Percentiles rank a stretch among this genome's conserved stretches.
Conservation (phyloP, 2,888 invertebrate species). For the Hydroisotoma schaefferi region DNA sequence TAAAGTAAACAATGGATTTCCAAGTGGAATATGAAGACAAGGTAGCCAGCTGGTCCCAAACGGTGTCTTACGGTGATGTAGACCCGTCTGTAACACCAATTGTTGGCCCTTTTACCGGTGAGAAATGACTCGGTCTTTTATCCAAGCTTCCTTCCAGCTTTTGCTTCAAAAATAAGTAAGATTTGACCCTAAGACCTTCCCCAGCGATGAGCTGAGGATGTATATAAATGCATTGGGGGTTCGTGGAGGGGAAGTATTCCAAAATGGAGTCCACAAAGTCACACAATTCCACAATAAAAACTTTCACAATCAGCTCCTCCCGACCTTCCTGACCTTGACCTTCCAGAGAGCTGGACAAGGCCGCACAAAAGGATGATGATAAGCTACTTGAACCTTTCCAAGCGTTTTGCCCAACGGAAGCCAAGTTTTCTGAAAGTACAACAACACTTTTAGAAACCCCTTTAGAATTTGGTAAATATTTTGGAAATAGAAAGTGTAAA, state of each 20-base stretch:
- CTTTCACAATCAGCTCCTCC: not conserved
- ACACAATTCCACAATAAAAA: constrained; percentile 37
- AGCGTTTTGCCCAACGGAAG: too few relatives aligned
- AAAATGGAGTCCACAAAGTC: constrained; percentile 10
- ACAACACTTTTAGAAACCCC: not conserved
- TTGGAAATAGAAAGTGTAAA: not conserved
- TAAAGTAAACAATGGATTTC: too few relatives aligned
- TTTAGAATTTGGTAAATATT: not conserved
- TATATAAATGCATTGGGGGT: constrained; percentile 37
- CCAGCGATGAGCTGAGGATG: constrained; percentile 30
- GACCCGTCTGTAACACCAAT: too few relatives aligned
- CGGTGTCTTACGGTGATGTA: too few relatives aligned
- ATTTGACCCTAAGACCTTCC: constrained; percentile 18
- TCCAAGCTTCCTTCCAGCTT: not conserved
- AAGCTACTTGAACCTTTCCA: too few relatives aligned
- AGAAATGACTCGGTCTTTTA: not conserved
- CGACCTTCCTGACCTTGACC: not conserved
- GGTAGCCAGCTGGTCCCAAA: too few relatives aligned
- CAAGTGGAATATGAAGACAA: too few relatives aligned
- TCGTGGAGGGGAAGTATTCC: constrained; percentile 23
- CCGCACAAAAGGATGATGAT: not conserved
- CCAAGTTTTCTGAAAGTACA: too few relatives aligned
- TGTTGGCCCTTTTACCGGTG: too few relatives aligned
- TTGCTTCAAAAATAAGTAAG: constrained; percentile 28
- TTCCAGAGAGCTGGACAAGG: not conserved